Evolutionary conservation across 1,140 invertebrate genomes (phyloP).

Genomic region (Drosophila eugracilis): DNA sequence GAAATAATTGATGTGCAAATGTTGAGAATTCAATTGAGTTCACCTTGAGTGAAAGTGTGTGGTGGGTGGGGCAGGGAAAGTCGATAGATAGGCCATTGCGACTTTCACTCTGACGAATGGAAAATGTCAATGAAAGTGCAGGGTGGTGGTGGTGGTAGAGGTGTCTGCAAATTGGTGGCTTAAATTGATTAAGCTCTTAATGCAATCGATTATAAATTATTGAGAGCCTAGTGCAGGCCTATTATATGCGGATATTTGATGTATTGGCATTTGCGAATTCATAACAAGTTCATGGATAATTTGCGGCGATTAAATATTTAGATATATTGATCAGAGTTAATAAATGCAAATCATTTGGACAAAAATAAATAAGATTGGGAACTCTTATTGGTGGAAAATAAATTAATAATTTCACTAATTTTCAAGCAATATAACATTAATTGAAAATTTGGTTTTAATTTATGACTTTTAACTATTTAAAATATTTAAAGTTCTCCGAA

Average conservation of each 20-base stretch:
- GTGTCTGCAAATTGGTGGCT: slow-evolving; percentile 33
- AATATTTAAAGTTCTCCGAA: background rate
- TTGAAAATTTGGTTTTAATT: background rate
- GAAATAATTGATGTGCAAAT: slow-evolving; percentile 71
- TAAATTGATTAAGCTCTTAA: slow-evolving; percentile 37
- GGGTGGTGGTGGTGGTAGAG: too few species aligned
- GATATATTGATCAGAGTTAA: background rate
- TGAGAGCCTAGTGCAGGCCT: slow-evolving; percentile 8
- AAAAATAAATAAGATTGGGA: too few species aligned
- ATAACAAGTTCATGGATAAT: slow-evolving; percentile 23
- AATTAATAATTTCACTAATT: too few species aligned
- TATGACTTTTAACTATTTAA: background rate
- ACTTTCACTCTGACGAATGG: slow-evolving; percentile 32
- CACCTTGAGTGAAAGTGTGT: slow-evolving; percentile 55
- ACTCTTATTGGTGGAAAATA: too few species aligned
- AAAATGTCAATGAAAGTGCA: slow-evolving; percentile 39
- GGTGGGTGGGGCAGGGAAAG: background rate
- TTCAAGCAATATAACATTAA: too few species aligned
- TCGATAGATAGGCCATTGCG: slow-evolving; percentile 9
- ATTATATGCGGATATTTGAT: background rate
- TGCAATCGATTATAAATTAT: slow-evolving; percentile 48
- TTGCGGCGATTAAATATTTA: slow-evolving; percentile 22
- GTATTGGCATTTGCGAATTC: background rate
- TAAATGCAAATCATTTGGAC: background rate
- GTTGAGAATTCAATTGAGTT: slow-evolving; percentile 64